Conservation (phyloP, 2,113 vertebrate species). For the Dromiciops gliroides region DNA sequence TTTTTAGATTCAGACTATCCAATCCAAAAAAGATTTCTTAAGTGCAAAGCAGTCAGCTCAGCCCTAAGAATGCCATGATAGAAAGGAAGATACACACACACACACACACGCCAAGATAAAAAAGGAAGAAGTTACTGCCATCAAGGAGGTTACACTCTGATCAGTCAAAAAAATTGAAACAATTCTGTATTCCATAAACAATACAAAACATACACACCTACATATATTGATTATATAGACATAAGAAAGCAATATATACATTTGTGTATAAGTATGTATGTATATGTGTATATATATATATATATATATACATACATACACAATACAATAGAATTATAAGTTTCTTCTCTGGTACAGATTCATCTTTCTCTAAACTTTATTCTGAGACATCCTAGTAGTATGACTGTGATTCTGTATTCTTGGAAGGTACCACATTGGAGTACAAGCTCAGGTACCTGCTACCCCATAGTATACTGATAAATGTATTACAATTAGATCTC, state of each 20-base stretch:
- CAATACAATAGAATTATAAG: background rate
- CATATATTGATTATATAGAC: background rate
- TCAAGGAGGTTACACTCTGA: background rate
- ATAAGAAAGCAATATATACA: too few species aligned
- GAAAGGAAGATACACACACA: background rate
- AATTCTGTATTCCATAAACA: background rate
- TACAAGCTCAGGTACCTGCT: background rate
- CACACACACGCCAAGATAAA: background rate
- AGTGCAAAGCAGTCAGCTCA: background rate
- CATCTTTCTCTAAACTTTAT: background rate
- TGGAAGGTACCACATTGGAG: background rate
- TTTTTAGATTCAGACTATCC: background rate
- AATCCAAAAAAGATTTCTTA: background rate
- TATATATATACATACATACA: background rate
- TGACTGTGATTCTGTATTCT: background rate
- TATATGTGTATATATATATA: too few species aligned
- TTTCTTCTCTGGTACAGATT: background rate
- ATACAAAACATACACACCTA: background rate
- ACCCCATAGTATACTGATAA: background rate
- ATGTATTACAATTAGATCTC: background rate
- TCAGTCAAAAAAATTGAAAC: background rate
- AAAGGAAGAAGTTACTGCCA: background rate
- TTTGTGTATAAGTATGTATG: too few species aligned
- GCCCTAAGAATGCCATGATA: background rate
- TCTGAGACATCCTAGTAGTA: background rate